Conservation (phyloP, 2,113 vertebrate species). For the Corydoras sp. region DNA sequence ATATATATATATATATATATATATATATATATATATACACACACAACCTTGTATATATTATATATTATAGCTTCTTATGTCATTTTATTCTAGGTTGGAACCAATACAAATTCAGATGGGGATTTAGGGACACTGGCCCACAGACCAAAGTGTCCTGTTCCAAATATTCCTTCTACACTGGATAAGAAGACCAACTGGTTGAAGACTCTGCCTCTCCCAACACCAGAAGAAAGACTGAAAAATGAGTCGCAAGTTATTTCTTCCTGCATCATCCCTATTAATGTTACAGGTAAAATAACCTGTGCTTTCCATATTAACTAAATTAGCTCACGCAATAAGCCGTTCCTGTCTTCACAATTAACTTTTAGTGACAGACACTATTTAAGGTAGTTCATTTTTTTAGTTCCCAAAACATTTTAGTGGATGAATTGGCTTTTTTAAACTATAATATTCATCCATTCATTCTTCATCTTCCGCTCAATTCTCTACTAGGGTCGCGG, state of each 20-base stretch:
- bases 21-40: too few relatives aligned
- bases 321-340: too few relatives aligned
- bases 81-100: slow-evolving; percentile 73
- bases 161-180: slow-evolving; percentile 81
- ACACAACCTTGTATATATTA: background rate
- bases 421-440: too few relatives aligned
- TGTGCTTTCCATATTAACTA: background rate
- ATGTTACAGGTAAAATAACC: slow-evolving; percentile 83
- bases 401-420: too few relatives aligned
- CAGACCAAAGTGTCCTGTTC: slow-evolving; percentile 83
- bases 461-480: background rate
- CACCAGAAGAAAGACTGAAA: slow-evolving; percentile 87
- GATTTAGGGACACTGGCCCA: slow-evolving; percentile 75
- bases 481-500: too few relatives aligned
- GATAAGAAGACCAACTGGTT: slow-evolving; percentile 96
- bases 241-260: slow-evolving; percentile 87
- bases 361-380: too few relatives aligned
- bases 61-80: slow-evolving; percentile 7
- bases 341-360: too few relatives aligned
- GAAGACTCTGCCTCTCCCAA: slow-evolving; percentile 85
- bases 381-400: too few relatives aligned
- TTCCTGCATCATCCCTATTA: slow-evolving; percentile 98
- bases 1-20: too few relatives aligned
- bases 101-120: slow-evolving; percentile 75
- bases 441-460: too few relatives aligned